Evolutionary conservation across 2,797 vertebrate genomes (phyloP).

Genomic region (Eospalax fontanierii): DNA sequence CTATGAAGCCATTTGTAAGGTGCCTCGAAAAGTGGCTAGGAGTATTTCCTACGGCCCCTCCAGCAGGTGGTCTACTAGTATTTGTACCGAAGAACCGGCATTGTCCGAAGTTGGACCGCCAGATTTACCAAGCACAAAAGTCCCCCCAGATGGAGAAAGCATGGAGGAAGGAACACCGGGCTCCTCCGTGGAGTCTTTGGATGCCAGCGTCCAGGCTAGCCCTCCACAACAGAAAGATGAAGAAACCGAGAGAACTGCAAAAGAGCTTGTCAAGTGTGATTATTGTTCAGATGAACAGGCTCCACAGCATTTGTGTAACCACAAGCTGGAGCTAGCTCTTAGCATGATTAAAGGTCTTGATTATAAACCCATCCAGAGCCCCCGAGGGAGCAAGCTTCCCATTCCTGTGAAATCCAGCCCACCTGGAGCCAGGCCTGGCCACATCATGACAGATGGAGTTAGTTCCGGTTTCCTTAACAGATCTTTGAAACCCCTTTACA

Average conservation of each 20-base stretch:
- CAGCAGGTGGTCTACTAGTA: slow-evolving; percentile 90
- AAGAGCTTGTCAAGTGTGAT: slow-evolving; percentile 91
- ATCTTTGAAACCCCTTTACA: slow-evolving; percentile 87
- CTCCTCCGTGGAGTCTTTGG: slow-evolving; percentile 94
- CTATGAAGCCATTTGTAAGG: slow-evolving; percentile 97
- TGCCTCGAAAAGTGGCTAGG: slow-evolving; percentile 93
- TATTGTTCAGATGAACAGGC: slow-evolving; percentile 90
- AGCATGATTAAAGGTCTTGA: slow-evolving; percentile 92
- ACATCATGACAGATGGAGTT: slow-evolving; percentile 83
- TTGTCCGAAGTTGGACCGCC: slow-evolving; percentile 83
- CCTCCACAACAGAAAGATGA: slow-evolving; percentile 86
- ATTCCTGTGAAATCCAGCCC: slow-evolving; percentile 91
- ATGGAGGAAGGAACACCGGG: slow-evolving; percentile 90
- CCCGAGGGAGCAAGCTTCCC: slow-evolving; percentile 93
- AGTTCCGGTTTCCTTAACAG: slow-evolving; percentile 86
- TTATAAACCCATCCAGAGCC: slow-evolving; percentile 93
- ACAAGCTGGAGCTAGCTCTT: slow-evolving; percentile 91
- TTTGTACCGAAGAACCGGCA: slow-evolving; percentile 89
- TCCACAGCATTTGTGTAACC: slow-evolving; percentile 75
- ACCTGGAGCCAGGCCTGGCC: slow-evolving; percentile 85
- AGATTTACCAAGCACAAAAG: slow-evolving; percentile 89
- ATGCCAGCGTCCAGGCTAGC: slow-evolving; percentile 88
- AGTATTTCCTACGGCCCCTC: slow-evolving; percentile 93
- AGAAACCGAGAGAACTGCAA: slow-evolving; percentile 85
- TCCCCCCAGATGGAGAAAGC: slow-evolving; percentile 90